Base-by-base conservation (phyloP, 2,797 vertebrate species). In the Acanthurus leucopareius region DNA sequence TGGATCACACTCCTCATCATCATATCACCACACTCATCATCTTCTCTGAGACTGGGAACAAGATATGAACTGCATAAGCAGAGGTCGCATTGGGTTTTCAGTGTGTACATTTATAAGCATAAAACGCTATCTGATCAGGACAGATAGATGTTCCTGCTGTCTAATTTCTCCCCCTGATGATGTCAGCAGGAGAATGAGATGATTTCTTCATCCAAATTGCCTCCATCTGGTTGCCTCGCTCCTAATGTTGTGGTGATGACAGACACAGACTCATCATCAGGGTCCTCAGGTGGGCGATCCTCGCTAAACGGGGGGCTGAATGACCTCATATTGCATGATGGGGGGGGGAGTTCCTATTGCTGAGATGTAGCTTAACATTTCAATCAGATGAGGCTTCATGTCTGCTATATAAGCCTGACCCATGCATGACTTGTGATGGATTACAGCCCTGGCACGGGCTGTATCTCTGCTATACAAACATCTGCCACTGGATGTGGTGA, bases 261-360 rank as follows among this genome's bases (percentile, higher is more conserved):
- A 88, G 83, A 75, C 61, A 76, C 20, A 17, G 68, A 51, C 83
- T 86, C 80, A 81, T 87, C 83, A 42, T 60, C 35, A 5, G 38
- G 63, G 73, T 85, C 52, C 61, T 85, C 25, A 35, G 72, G 47
- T 49, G 51, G 54, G 69, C 71, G 77, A 84, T 84, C 71, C 73
- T 73, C 42, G 7, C 49, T 75, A 60, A 86, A 84, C 16, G 11
- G 56, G 59, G 75, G 80, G 75, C 60, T 69, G 54, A 54, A 82
- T 91, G 86, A 89, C 77, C 73, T 92, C 90, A 91, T 52, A 83
- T 53, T 85, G 82, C 82, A 86, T 73, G 70, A 69, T 74, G 47
- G 75, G 77, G 68, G 40, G 32, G 32, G 32, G 32, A n/a, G 58
- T 64, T 75, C 48, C 68, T 73, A 10, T 73, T 76, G 59, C 56